A percentile compares a stretch with the other conserved stretches of the same genome.
phyloP scores from a whole-genome alignment of 2,888 invertebrate species.

The Phytoseiulus persimilis region DNA sequence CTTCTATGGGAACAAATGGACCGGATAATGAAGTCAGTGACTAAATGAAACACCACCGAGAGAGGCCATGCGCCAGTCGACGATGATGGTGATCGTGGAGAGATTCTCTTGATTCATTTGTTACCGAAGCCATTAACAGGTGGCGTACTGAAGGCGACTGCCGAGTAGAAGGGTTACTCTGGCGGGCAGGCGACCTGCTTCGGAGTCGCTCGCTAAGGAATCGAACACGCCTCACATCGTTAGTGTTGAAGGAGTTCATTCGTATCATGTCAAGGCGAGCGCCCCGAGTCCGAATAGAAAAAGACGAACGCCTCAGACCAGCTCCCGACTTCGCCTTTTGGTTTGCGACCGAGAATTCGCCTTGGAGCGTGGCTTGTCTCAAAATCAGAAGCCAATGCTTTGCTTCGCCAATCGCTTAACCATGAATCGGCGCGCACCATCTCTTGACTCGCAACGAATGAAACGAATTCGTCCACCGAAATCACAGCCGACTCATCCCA shows the following conservation, averaged over 20 bases:
- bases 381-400: no score
- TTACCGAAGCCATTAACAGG: not conserved
- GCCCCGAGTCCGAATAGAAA: not conserved
- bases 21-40: not conserved
- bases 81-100: not conserved
- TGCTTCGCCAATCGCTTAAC: no score
- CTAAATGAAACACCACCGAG: not conserved
- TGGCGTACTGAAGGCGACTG: not conserved
- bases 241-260: not conserved
- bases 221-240: not conserved
- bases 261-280: not conserved
- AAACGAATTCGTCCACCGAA: no score
- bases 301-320: not conserved
- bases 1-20: not conserved
- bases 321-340: not conserved
- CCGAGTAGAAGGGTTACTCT: not conserved
- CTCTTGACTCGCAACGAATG: no score
- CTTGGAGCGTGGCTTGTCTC: no score
- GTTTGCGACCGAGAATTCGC: no score
- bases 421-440: no score
- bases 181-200: not conserved
- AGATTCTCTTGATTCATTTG: constrained; percentile 5
- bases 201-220: not conserved
- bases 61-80: not conserved
- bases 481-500: no score